Percentiles rank a stretch among this genome's conserved stretches.
These are phyloP conservation scores for Drosophila jambulina DNA, from an alignment of 1,140 invertebrate species.

Conservation along the genomic window DNA sequence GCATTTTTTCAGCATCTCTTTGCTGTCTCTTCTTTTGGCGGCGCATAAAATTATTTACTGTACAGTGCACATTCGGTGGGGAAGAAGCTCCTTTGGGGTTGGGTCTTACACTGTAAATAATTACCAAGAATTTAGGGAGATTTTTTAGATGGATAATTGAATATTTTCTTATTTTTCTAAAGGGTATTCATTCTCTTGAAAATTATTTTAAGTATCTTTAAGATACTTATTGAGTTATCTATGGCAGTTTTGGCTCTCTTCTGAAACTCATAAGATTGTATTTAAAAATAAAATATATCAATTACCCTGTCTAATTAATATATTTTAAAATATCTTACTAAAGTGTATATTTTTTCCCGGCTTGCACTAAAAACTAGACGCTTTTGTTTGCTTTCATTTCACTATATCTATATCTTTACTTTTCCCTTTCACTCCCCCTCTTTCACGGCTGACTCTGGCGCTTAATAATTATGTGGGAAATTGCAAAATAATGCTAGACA, in stretches of 20 bases:
- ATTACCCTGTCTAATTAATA: not conserved
- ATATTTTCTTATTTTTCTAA: not conserved
- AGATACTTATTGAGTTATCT: not conserved
- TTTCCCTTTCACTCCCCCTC: conserved; percentile 17
- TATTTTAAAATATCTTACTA: not conserved
- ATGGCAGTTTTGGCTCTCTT: not conserved
- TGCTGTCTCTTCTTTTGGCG: conserved; percentile 20
- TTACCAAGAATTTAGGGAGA: not conserved
- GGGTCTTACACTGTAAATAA: conserved; percentile 10
- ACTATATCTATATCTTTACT: conserved; percentile 9
- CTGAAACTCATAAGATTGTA: not conserved
- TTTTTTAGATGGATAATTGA: too few relatives aligned
- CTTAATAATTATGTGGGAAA: conserved; percentile 81
- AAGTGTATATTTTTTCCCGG: not conserved
- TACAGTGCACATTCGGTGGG: conserved; percentile 35
- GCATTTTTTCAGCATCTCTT: conserved; percentile 53
- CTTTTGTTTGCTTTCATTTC: conserved; percentile 58
- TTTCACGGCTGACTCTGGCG: conserved; percentile 29
- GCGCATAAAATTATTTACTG: conserved; percentile 36
- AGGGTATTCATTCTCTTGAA: not conserved
- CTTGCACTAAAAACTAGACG: conserved; percentile 2
- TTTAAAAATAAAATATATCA: not conserved
- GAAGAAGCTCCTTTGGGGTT: conserved; percentile 20
- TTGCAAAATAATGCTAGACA: conserved; percentile 78
- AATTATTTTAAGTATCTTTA: not conserved